Conservation (phyloP, 2,113 vertebrate species). For the Strix aluco region DNA sequence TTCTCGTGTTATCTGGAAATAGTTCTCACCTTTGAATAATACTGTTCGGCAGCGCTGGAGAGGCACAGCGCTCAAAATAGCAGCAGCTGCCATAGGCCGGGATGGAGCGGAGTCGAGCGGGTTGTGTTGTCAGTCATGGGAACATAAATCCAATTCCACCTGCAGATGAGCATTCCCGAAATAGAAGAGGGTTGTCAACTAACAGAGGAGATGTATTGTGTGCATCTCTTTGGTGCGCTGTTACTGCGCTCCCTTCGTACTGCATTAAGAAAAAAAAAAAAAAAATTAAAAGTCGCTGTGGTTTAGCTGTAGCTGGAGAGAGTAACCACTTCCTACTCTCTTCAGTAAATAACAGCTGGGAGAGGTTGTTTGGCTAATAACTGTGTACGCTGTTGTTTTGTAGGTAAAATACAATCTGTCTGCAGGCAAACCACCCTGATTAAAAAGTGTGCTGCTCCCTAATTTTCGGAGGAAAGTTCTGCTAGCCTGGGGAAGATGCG, state of each 20-base stretch:
- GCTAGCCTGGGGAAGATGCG: background rate
- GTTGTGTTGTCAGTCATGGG: constrained; percentile 49
- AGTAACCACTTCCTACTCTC: background rate
- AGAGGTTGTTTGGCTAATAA: background rate
- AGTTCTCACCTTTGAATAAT: constrained; percentile 16
- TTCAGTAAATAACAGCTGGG: background rate
- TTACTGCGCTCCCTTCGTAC: background rate
- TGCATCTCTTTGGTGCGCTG: background rate
- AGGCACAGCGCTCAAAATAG: background rate
- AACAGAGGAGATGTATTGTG: constrained; percentile 25
- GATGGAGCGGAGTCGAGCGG: background rate
- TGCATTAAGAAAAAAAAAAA: background rate
- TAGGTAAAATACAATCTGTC: background rate
- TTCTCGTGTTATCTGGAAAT: background rate
- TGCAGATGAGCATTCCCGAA: constrained; percentile 32
- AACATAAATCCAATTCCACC: constrained; percentile 52
- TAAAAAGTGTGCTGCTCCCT: background rate
- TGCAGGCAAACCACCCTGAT: background rate
- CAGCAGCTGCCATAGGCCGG: constrained; percentile 22
- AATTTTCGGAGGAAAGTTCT: background rate
- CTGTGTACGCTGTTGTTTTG: rapidly evolving
- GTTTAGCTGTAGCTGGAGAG: background rate
- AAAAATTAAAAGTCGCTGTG: background rate
- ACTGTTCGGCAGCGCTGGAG: background rate
- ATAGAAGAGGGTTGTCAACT: constrained; percentile 30